Evolutionary conservation across 2,888 invertebrate genomes (phyloP), one percentile per base, ranked within the genome.

Genomic region (Drosophila mercatorum): DNA sequence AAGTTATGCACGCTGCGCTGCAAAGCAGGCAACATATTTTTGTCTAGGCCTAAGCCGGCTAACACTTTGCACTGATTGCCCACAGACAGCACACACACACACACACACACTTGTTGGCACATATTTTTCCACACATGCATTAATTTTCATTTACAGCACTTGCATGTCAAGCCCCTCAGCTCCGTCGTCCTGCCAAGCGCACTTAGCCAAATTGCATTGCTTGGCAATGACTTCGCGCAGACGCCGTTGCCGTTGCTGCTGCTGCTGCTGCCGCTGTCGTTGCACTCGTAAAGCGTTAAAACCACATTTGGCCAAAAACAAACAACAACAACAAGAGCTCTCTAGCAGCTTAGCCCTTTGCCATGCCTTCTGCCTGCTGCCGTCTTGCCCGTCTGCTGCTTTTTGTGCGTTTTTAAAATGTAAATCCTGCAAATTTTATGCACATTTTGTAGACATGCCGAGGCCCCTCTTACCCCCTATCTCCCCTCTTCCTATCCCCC

Each of bases 381-480:
- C 22, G 38, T 12, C 2, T 26, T 22, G 61, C 46, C 43, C 36
- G 44, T 43, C 43, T 67, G 72, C 66, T 59, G 65, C 65, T 73
- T 78, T 73, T 70, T 78, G 70, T 81, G 71, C 78, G 76, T 85
- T 81, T 86, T 86, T 78, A 51, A 82, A 83, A 87, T 87, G 88
- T 86, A 87, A 88, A 87, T 87, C 88, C 78, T 63, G 73, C 60
- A 87, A 88, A 87, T 87, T 78, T 83, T 88, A 87, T 87, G 86
- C 86, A 87, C 78, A 82, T 76, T 75, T 69, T 75, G 75, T 75
- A 77, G 71, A 69, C 68, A 74, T 67, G 44, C 44, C 67, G 36
- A 38, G 38, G 28, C 47, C 14, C 12, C 38, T 4, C 12, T 14
- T 5, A 22, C 34, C 17, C 8, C 40, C 34, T 8, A 11, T 11